These are phyloP conservation scores for Aldabrachelys gigantea DNA, from an alignment of 2,113 vertebrate genomes.

Conservation along the genomic window DNA sequence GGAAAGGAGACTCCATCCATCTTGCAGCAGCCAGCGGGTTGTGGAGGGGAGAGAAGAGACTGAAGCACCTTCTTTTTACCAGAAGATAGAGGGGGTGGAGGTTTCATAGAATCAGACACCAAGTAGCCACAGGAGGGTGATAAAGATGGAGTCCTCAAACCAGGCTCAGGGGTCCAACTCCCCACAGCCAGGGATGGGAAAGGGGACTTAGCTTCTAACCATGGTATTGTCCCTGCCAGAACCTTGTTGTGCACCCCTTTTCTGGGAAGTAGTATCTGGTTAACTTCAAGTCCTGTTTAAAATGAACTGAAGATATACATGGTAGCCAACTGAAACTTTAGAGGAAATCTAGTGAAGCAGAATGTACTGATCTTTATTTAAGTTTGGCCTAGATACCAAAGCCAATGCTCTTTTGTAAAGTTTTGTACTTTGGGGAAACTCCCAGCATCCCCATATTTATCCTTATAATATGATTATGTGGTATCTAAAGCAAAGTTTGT, in stretches of 20 bases:
- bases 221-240: background rate
- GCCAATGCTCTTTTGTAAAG: background rate
- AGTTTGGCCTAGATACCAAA: background rate
- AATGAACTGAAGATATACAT: background rate
- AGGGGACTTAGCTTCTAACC: background rate
- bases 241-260: background rate
- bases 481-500: no score
- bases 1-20: rapidly evolving
- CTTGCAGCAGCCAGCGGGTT: background rate
- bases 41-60: background rate
- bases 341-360: background rate
- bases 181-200: background rate
- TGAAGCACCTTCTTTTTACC: background rate
- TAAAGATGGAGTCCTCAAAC: background rate
- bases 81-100: background rate
- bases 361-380: background rate
- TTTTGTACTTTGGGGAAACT: no score
- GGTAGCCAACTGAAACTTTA: background rate
- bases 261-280: background rate
- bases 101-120: background rate
- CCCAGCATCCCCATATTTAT: no score
- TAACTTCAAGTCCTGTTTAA: background rate
- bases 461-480: no score
- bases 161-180: background rate
- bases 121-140: background rate